A percentile compares a stretch with the other conserved stretches of the same genome.
Evolutionary conservation across 2,113 vertebrate genomes (phyloP).

Genomic region (Arothron firmamentum): DNA sequence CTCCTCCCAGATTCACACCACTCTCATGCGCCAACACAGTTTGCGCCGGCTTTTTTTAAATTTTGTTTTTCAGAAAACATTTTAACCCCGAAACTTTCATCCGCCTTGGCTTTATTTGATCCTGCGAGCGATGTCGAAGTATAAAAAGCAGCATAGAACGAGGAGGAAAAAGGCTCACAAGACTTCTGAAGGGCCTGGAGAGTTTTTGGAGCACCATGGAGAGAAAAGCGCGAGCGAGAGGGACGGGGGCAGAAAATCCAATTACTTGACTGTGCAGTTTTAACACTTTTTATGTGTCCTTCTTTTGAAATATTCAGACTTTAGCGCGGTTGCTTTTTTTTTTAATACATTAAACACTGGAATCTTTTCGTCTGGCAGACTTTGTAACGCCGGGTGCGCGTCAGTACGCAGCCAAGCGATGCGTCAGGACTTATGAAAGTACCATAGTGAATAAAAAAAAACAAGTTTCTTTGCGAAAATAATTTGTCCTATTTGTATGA

Average conservation of each 20-base stretch:
- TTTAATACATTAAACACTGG: constrained; percentile 40
- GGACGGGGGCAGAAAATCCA: constrained; percentile 77
- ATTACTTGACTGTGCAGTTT: constrained; percentile 75
- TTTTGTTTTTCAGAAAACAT: constrained; percentile 57
- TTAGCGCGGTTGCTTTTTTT: constrained; percentile 34
- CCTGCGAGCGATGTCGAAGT: constrained; percentile 64
- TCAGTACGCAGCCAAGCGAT: constrained; percentile 22
- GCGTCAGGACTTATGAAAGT: constrained; percentile 18
- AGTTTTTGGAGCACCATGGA: constrained; percentile 66
- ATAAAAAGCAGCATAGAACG: constrained; percentile 63
- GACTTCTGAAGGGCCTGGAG: constrained; percentile 69
- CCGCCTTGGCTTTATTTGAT: constrained; percentile 71
- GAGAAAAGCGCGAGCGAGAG: constrained; percentile 70
- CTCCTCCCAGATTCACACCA: constrained; percentile 72
- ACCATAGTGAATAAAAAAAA: background rate
- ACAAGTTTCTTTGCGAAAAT: no score
- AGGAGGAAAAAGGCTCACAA: constrained; percentile 69
- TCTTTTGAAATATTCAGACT: constrained; percentile 58
- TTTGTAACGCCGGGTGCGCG: constrained; percentile 30
- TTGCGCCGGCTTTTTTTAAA: constrained; percentile 49
- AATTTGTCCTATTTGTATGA: no score
- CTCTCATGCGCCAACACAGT: constrained; percentile 77
- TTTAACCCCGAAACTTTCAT: constrained; percentile 73
- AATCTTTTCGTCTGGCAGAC: constrained; percentile 24
- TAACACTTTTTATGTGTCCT: constrained; percentile 64